Percentiles rank a stretch among this genome's conserved stretches.
phyloP scores from a whole-genome alignment of 2,888 invertebrate genomes.

The Cantharis rufa region DNA sequence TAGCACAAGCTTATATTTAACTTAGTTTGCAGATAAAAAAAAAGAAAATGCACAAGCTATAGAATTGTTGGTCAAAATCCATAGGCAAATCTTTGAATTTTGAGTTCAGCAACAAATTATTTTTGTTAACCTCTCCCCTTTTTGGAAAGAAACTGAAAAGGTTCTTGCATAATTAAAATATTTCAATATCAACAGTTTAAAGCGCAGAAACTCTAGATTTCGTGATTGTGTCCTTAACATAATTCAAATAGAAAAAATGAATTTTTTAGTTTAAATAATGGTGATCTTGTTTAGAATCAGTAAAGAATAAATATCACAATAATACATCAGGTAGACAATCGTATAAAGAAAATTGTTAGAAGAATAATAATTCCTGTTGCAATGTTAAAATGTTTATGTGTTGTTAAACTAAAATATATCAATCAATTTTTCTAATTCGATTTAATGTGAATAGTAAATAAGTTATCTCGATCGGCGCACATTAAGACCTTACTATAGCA shows the following conservation, averaged over 20 bases:
- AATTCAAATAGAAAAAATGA: constrained; percentile 10
- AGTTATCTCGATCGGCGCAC: constrained; percentile 28
- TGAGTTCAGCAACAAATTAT: background rate
- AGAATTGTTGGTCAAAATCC: background rate
- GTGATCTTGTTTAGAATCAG: constrained; percentile 3
- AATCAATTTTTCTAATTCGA: constrained; percentile 29
- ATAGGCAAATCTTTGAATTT: background rate
- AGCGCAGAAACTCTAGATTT: background rate
- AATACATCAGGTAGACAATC: constrained; percentile 44
- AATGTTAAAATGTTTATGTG: constrained; percentile 26
- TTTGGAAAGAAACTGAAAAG: background rate
- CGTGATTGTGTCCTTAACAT: background rate
- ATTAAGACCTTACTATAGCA: constrained; percentile 3
- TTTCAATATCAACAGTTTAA: background rate
- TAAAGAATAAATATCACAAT: constrained; percentile 21
- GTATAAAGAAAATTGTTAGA: constrained; percentile 30
- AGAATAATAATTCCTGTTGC: constrained; percentile 21
- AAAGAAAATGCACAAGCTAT: background rate
- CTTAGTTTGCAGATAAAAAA: background rate
- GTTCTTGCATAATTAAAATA: background rate
- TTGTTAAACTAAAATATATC: constrained; percentile 27
- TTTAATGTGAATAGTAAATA: constrained; percentile 23
- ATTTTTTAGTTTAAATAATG: constrained; percentile 36
- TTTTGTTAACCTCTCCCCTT: background rate
- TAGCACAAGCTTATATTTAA: background rate